Conservation (phyloP, 1,140 invertebrate species). For the Hylaeus anthracinus region DNA sequence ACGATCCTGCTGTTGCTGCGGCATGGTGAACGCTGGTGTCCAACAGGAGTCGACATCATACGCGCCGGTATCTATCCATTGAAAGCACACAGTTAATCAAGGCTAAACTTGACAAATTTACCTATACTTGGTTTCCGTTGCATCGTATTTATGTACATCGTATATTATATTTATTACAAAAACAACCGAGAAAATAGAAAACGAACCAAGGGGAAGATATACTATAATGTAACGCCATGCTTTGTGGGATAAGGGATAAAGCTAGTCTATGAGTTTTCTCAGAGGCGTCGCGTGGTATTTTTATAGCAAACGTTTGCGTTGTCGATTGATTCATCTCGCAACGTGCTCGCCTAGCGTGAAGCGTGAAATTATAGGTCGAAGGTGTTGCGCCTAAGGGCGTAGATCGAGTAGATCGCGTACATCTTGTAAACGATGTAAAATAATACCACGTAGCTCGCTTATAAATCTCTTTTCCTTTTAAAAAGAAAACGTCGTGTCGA, state of each 20-base stretch:
- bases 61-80: conserved; percentile 86
- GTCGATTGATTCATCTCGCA: not conserved
- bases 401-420: too few species aligned
- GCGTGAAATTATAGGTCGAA: conserved; percentile 9
- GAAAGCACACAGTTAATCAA: not conserved
- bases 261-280: too few species aligned
- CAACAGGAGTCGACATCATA: conserved; percentile 94
- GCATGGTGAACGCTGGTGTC: conserved; percentile 94
- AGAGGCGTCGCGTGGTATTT: not conserved
- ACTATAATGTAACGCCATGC: not conserved
- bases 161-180: too few species aligned
- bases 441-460: too few species aligned
- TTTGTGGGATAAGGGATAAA: not conserved
- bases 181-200: not conserved
- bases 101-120: too few species aligned
- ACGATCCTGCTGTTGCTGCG: conserved; percentile 93
- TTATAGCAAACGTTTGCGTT: not conserved
- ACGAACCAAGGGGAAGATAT: not conserved
- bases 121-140: too few species aligned
- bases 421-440: not conserved
- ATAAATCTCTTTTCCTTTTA: too few species aligned
- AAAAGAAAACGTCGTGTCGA: too few species aligned
- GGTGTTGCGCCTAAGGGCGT: not conserved
- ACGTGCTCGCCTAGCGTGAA: too few species aligned
- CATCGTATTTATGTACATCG: too few species aligned